Percentiles rank a stretch among this genome's conserved stretches.
phyloP scores from a whole-genome alignment of 2,888 invertebrate genomes.

The Thera obeliscata region DNA sequence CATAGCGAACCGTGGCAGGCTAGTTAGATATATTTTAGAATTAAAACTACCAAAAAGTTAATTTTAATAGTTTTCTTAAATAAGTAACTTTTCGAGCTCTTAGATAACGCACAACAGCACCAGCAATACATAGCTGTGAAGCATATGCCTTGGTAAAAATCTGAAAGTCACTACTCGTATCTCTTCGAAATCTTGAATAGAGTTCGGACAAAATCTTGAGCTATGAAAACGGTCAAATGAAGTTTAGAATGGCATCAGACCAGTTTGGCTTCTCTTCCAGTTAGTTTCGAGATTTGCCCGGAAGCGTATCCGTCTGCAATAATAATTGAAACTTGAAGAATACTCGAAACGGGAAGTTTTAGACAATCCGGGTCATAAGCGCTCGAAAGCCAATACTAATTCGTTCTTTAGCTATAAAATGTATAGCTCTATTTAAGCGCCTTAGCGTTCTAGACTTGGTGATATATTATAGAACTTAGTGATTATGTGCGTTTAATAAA shows the following conservation, averaged over 20 bases:
- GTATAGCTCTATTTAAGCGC: neutral
- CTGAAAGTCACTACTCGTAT: conserved; percentile 2
- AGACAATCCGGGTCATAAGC: conserved; percentile 14
- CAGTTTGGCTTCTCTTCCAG: conserved; percentile 21
- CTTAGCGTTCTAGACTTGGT: neutral
- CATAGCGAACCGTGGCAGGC: no score
- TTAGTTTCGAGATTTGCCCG: conserved; percentile 30
- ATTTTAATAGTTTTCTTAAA: no score
- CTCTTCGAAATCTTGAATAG: conserved; percentile 6
- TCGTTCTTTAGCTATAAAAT: conserved; percentile 14
- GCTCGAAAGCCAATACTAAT: conserved; percentile 3
- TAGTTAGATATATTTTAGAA: no score
- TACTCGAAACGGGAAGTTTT: conserved; percentile 32
- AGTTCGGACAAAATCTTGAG: conserved; percentile 14
- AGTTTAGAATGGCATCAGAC: conserved; percentile 34
- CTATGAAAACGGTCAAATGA: conserved; percentile 26
- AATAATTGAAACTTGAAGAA: conserved; percentile 26
- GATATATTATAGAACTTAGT: no score
- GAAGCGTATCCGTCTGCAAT: conserved; percentile 29
- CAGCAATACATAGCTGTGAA: no score
- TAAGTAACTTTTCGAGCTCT: no score
- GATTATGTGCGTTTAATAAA: no score
- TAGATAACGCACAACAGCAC: no score
- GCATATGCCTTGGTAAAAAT: neutral
- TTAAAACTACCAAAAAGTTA: no score